Base-by-base conservation (phyloP, 2,888 invertebrate genomes). In the Baccha elongata region DNA sequence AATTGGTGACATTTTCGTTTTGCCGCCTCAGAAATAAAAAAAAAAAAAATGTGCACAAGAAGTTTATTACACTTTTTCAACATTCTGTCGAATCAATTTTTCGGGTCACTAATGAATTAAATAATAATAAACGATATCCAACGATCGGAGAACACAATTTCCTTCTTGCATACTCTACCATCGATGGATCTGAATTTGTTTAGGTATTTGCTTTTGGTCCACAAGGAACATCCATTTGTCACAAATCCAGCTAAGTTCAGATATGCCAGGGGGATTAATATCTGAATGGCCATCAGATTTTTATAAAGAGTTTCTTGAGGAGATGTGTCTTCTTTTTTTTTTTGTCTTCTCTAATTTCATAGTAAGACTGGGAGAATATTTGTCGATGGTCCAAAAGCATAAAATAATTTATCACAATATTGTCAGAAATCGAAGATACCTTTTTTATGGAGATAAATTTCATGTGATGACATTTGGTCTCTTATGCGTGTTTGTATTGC, bases 391-490 rank as follows among this genome's bases (percentile, higher is more conserved):
- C 40, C 1, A 17, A 58, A 40, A 40, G 23, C 23, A 75, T 60
- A 58, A 76, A 69, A 84, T 84, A 84, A 84, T 84, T 84, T 84
- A 84, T 84, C 84, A 84, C 84, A 78, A 74, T 74, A 84, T 84
- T 84, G 84, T 84, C 84, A 84, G 79, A 84, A 84, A 69, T 84
- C 84, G 79, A 79, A 84, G 84, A 84, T 84, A 84, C 84, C 84
- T 84, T 84, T 74, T 78, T 74, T 46, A 65, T 29, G 68, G 69
- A 84, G 84, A 84, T 84, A 84, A 79, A 79, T 84, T 84, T 74
- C 79, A 69, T 52, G 79, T 84, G 84, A 78, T 79, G 79, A 84
- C 84, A 84, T 73, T 79, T 79, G 68, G 78, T 68, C 78, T 72
- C 62, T 76, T 62, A 55, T 83, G 72, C 78, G 78, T 73, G 83